Conservation (phyloP, 2,113 vertebrate genomes). For the Gymnobelideus leadbeateri region DNA sequence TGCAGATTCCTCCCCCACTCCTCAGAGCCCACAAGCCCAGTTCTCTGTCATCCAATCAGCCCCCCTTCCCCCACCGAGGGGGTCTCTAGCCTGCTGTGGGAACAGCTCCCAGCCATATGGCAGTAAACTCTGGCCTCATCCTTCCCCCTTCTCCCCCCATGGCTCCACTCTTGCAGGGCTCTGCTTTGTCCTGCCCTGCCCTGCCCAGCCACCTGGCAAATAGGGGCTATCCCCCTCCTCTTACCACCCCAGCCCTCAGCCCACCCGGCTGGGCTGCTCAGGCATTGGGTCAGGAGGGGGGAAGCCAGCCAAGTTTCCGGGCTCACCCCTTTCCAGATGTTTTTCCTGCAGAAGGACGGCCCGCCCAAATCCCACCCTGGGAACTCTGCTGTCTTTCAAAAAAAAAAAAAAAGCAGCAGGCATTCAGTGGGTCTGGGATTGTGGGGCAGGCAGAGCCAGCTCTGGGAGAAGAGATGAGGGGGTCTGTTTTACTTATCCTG, state of each 20-base stretch:
- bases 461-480: not conserved
- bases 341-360: conserved; percentile 7
- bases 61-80: not conserved
- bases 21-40: not conserved
- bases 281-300: not conserved
- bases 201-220: not conserved
- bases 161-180: not conserved
- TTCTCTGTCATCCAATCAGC: not conserved
- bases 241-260: not conserved
- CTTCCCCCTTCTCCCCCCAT: not conserved
- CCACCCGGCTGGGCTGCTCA: not conserved
- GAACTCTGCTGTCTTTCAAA: not conserved
- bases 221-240: not conserved
- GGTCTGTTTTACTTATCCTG: not conserved
- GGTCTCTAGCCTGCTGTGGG: not conserved
- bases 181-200: not conserved
- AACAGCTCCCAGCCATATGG: not conserved
- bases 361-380: conserved; percentile 5
- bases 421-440: not conserved
- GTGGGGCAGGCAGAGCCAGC: not conserved
- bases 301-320: conserved; percentile 3
- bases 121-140: not conserved
- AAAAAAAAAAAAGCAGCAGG: not conserved
- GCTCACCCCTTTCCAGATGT: conserved; percentile 3
- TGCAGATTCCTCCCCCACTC: not conserved